Percentiles rank a stretch among this genome's conserved stretches.
Evolutionary conservation across 2,888 invertebrate genomes (phyloP).

Genomic region (Apeira syringaria): DNA sequence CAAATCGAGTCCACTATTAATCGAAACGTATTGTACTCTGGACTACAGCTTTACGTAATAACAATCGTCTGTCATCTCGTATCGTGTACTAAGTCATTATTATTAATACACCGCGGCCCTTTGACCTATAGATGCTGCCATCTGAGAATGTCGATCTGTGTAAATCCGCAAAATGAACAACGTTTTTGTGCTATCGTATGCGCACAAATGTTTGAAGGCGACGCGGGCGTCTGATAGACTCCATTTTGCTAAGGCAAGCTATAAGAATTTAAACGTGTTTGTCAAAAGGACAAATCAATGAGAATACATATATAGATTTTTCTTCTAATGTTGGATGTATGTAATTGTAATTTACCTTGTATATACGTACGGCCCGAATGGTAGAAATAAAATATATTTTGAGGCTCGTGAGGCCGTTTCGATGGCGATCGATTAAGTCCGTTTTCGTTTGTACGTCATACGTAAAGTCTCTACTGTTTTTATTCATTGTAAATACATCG

Average conservation of each 20-base stretch:
- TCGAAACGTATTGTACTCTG: slow-evolving; percentile 29
- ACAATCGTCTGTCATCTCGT: slow-evolving; percentile 21
- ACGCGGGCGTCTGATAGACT: slow-evolving; percentile 67
- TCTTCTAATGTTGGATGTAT: slow-evolving; percentile 69
- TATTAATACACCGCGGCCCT: slow-evolving; percentile 31
- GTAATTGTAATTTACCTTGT: slow-evolving; percentile 75
- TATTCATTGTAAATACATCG: slow-evolving; percentile 76
- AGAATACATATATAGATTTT: slow-evolving; percentile 52
- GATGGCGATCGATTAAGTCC: slow-evolving; percentile 48
- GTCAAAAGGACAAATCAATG: slow-evolving; percentile 46
- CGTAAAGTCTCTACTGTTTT: slow-evolving; percentile 61
- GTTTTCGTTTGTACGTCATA: slow-evolving; percentile 66
- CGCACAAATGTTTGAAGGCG: slow-evolving; percentile 68
- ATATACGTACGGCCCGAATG: slow-evolving; percentile 78
- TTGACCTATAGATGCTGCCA: slow-evolving; percentile 23
- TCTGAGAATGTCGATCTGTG: slow-evolving; percentile 27
- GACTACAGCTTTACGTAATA: slow-evolving; percentile 30
- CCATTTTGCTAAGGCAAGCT: slow-evolving; percentile 57
- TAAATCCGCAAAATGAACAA: slow-evolving; percentile 31
- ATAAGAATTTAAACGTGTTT: slow-evolving; percentile 49
- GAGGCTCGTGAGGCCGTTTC: slow-evolving; percentile 58
- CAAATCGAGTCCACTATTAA: slow-evolving; percentile 29
- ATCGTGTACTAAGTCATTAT: slow-evolving; percentile 9
- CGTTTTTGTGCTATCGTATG: slow-evolving; percentile 42
- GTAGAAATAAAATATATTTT: slow-evolving; percentile 68